These are phyloP conservation scores for Aleiodes testaceus DNA, from an alignment of 2,888 invertebrate species.

Conservation along the genomic window DNA sequence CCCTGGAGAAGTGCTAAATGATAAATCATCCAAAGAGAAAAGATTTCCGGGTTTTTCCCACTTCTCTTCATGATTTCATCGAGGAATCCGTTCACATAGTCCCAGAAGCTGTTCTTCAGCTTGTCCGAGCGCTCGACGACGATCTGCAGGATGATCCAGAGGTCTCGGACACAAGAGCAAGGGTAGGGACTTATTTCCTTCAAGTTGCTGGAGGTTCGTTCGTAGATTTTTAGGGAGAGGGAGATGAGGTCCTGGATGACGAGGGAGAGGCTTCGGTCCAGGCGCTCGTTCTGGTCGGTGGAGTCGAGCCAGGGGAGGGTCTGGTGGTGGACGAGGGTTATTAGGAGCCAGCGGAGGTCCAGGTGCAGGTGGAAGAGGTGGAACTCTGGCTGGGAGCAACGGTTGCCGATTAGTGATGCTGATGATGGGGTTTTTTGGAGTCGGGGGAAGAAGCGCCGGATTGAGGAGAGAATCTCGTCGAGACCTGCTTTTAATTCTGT, in stretches of 20 bases:
- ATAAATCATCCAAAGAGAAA: conserved; percentile 74
- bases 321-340: conserved; percentile 62
- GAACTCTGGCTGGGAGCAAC: conserved; percentile 72
- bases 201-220: conserved; percentile 72
- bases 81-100: conserved; percentile 68
- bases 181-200: conserved; percentile 74
- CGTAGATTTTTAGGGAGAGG: conserved; percentile 68
- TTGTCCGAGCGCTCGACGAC: conserved; percentile 67
- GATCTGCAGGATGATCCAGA: conserved; percentile 76
- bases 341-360: conserved; percentile 73
- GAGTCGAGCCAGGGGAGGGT: conserved; percentile 53
- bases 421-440: conserved; percentile 69
- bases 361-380: conserved; percentile 74
- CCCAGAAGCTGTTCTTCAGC: conserved; percentile 73
- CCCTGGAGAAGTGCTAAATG: conserved; percentile 73
- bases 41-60: conserved; percentile 67
- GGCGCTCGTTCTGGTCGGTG: conserved; percentile 50
- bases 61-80: conserved; percentile 62
- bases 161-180: conserved; percentile 77
- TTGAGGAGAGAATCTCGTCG: conserved; percentile 56
- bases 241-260: conserved; percentile 69
- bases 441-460: conserved; percentile 60
- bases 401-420: conserved; percentile 70
- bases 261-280: conserved; percentile 53
- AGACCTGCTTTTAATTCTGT: conserved; percentile 58